These are phyloP conservation scores for Emydoidea blandingii DNA, from an alignment of 2,797 vertebrate species.

Conservation along the genomic window DNA sequence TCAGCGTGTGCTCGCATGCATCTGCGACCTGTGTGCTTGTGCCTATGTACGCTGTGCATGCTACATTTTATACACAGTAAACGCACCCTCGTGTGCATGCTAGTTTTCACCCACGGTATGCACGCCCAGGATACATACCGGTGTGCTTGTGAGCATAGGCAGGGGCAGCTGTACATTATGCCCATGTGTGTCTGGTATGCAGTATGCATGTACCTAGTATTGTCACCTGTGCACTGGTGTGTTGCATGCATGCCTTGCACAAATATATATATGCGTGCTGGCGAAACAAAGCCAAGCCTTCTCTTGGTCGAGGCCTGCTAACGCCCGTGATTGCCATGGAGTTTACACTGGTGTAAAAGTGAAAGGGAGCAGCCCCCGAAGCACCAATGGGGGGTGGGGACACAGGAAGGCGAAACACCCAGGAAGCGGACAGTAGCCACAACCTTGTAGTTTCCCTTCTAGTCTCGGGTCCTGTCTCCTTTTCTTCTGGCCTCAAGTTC, in stretches of 20 bases:
- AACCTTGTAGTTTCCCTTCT: fast-evolving
- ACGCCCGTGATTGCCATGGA: neutral
- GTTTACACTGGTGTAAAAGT: neutral
- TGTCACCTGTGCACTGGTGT: neutral
- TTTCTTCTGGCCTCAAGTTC: neutral
- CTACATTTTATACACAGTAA: neutral
- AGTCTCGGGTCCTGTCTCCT: neutral
- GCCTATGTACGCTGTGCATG: neutral
- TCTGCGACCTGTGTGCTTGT: no score
- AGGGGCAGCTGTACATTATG: neutral
- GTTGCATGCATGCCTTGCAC: neutral
- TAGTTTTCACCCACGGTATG: neutral
- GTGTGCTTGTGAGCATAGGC: neutral
- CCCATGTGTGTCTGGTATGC: no score
- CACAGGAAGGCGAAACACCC: neutral
- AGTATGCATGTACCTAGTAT: neutral
- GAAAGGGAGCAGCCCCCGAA: neutral
- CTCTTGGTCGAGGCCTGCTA: neutral
- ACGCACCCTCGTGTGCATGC: neutral
- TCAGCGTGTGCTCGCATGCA: neutral
- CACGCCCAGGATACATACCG: neutral
- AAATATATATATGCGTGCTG: neutral
- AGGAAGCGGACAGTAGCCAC: neutral
- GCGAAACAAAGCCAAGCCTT: neutral
- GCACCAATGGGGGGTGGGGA: neutral